Evolutionary conservation across 2,888 invertebrate species (phyloP).

Genomic region (Mactromeris polynyma): DNA sequence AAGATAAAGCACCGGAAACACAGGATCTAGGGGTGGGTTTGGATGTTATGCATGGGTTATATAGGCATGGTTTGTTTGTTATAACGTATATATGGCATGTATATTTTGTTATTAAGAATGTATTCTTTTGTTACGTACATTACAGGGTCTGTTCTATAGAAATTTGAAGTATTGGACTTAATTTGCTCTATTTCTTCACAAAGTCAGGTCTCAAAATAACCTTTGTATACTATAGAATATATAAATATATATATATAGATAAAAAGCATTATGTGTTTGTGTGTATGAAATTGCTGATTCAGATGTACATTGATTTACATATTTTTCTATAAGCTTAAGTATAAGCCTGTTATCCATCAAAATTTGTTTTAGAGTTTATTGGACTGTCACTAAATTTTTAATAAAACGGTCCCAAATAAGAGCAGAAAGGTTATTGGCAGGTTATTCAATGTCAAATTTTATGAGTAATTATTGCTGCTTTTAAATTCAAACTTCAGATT

Average conservation of each 20-base stretch:
- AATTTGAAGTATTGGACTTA: constrained; percentile 2
- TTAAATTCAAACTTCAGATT: not conserved
- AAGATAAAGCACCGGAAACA: constrained; percentile 25
- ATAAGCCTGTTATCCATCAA: not conserved
- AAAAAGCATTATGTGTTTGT: not conserved
- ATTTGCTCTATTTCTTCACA: not conserved
- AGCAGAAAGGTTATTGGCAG: not conserved
- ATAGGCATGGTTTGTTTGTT: constrained; percentile 26
- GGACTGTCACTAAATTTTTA: not conserved
- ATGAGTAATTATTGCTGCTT: not conserved
- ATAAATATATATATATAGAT: not conserved
- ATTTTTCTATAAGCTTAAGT: not conserved
- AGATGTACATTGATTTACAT: not conserved
- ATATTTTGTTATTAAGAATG: not conserved
- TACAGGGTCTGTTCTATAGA: not conserved
- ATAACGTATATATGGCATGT: not conserved
- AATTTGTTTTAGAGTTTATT: not conserved
- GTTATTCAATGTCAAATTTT: not conserved
- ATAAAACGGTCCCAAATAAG: not conserved
- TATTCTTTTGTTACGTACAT: not conserved
- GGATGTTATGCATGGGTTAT: constrained; percentile 50
- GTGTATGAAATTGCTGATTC: not conserved
- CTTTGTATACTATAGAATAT: not conserved
- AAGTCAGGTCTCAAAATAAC: not conserved
- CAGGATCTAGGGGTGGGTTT: constrained; percentile 62